Base-by-base conservation (phyloP, 2,888 invertebrate genomes). In the Oscheius myriophilus region DNA sequence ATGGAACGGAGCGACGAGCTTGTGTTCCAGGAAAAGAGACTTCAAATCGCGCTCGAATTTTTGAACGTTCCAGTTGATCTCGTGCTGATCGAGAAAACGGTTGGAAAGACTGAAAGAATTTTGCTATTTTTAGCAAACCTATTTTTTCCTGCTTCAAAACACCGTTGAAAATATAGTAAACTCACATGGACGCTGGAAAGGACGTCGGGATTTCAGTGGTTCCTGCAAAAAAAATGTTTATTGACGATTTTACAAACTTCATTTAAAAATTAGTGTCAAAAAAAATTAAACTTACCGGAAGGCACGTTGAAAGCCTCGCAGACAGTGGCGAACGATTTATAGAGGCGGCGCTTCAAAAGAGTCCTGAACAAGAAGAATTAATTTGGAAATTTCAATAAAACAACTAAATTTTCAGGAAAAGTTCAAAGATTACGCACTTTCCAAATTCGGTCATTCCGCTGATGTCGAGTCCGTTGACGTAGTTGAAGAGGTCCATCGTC, bases 41-140 rank as follows among this genome's bases (percentile, higher is more conserved):
- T 78, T 74, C 54, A 78, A 45, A 26, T 78, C 76, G 55, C 75
- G 65, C n/a, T 76, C 78, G 65, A 76, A 76, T 25, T 73, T 70
- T 46, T 72, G 66, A 11, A 68, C 67, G 53, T 78, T 74, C 78
- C 78, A 78, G 23, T 63, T 53, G 58, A 73, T 57, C 18, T 75
- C 78, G 57, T 71, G 75, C 12, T 69, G 70, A 53, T 78, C 78
- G 49, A 78, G 42, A 57, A 71, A 78, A 49, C 78, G 67, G 55
- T 75, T 69, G 33, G 73, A 67, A 18, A 52, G 42, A 12, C 67
- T 45, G 21, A 71, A 69, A 33, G 58, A 62, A 1, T 49, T 49
- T 49, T 18, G 18, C 6, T 49, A 49, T 49, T 49, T 2, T 49
- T 6, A 49, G 9, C 3, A n/a, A n/a, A n/a, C n/a, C 39, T 42